Evolutionary conservation across 2,113 vertebrate genomes (phyloP).

Genomic region (Campylorhamphus procurvoides): DNA sequence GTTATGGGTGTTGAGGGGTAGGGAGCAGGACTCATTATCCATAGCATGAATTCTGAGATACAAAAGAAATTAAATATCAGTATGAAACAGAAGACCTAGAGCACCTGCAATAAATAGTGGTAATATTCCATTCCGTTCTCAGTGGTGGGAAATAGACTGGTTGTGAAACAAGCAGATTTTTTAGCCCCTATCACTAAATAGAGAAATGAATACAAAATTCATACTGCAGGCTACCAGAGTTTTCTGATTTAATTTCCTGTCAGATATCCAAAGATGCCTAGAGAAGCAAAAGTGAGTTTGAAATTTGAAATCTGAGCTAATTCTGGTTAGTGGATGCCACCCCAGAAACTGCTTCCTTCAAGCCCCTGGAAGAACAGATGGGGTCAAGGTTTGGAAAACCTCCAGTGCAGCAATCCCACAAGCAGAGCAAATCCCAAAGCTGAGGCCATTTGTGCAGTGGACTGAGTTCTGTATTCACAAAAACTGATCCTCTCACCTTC

Average conservation of each 20-base stretch:
- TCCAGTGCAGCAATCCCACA: background rate
- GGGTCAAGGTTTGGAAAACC: background rate
- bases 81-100: background rate
- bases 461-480: background rate
- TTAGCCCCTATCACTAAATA: background rate
- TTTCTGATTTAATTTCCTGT: background rate
- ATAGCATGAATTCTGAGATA: background rate
- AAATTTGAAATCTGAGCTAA: background rate
- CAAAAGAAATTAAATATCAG: background rate
- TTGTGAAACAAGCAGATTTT: background rate
- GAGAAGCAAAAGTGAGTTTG: background rate
- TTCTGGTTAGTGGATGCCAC: background rate
- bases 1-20: background rate
- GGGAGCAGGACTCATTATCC: background rate
- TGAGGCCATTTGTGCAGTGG: background rate
- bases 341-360: background rate
- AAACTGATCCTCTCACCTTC: background rate
- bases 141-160: background rate
- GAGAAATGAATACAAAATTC: background rate
- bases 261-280: background rate
- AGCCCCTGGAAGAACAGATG: background rate
- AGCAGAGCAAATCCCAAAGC: background rate
- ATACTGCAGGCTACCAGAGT: background rate
- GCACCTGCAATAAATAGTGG: background rate
- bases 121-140: background rate